Base-by-base conservation (phyloP, 37 sponge, comb jelly and placozoan species). In the Crambe crambe region DNA sequence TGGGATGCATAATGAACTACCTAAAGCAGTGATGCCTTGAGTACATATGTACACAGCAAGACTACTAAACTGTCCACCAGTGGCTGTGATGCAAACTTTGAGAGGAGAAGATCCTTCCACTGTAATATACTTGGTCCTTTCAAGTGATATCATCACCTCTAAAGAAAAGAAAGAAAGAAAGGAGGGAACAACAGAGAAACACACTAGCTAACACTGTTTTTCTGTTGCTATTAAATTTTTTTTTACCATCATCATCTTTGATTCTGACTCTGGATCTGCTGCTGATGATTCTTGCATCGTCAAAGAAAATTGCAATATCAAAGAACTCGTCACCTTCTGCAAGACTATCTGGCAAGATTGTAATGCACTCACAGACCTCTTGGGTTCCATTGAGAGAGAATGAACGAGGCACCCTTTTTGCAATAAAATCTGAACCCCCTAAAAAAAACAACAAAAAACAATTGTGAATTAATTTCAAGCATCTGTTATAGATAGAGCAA, bases 251-350 rank as follows among this genome's bases (percentile, higher is more conserved):
- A 68, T 68, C 68, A 68, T 68, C 68, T 4, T 27, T 34, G 27
- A 68, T 68, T 34, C 30, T 34, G 8, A 68, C 68, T 68, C 6
- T 37, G 20, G 68, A 17, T 15, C 68, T 37, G 40, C 5, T 35
- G 10, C 39, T 34, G 39, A 34, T 38, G 12, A 68, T 20, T 4
- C 27, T 34, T 68, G 5, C 37, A 20, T 68, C 39, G 9, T 4
- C 9, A 20, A 6, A 20, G 20, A 10, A 5, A 20, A 68, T 8
- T 21, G 68, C 20, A 8, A 68, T 8, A 2, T 68, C 20, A 37
- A 68, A 68, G 39, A 68, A 34, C 27, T 68, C 68, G 3, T 68
- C 68, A 31, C 68, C 68, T 29, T 68, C 68, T 27, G 68, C 38
- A 15, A 68, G 37, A 37, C 6, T 20, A 20, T 68, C 68, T 20